These are phyloP conservation scores for Thripadectes ignobilis DNA, from an alignment of 2,797 vertebrate genomes.

Conservation along the genomic window DNA sequence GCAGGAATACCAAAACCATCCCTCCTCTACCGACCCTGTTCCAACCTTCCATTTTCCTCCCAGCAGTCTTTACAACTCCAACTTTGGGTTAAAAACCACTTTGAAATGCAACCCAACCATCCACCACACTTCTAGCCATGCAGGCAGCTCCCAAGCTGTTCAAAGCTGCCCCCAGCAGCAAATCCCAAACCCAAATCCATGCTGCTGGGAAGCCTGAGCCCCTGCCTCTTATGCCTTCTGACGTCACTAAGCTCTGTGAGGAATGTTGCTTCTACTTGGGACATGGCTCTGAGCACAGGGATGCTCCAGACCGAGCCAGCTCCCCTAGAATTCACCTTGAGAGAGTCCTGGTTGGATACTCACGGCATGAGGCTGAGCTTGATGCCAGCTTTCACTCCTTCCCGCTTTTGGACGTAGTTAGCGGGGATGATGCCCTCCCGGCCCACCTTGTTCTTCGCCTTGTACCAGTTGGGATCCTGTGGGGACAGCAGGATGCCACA, in stretches of 20 bases:
- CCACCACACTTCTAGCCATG: not conserved
- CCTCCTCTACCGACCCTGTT: fast-evolving
- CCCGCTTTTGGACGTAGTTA: constrained; percentile 96
- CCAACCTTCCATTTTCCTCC: no score
- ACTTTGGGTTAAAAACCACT: not conserved
- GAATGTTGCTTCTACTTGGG: not conserved
- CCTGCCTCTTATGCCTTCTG: not conserved
- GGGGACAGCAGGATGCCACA: not conserved
- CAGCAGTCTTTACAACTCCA: not conserved
- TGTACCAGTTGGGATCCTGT: constrained; percentile 98
- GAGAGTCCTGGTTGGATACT: constrained; percentile 66
- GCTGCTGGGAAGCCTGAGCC: not conserved
- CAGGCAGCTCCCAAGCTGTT: not conserved
- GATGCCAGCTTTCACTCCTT: constrained; percentile 90
- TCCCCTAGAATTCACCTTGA: fast-evolving
- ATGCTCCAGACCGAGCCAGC: not conserved
- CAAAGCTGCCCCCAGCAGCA: not conserved
- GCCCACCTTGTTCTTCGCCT: constrained; percentile 92
- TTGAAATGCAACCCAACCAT: fast-evolving
- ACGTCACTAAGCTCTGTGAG: fast-evolving
- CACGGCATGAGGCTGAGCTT: constrained; percentile 99
- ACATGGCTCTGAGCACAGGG: fast-evolving
- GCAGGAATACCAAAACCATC: not conserved
- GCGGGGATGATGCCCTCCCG: constrained; percentile 93
- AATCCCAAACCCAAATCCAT: not conserved